Base-by-base conservation (phyloP, 2,888 invertebrate species). In the Dryobota labecula region DNA sequence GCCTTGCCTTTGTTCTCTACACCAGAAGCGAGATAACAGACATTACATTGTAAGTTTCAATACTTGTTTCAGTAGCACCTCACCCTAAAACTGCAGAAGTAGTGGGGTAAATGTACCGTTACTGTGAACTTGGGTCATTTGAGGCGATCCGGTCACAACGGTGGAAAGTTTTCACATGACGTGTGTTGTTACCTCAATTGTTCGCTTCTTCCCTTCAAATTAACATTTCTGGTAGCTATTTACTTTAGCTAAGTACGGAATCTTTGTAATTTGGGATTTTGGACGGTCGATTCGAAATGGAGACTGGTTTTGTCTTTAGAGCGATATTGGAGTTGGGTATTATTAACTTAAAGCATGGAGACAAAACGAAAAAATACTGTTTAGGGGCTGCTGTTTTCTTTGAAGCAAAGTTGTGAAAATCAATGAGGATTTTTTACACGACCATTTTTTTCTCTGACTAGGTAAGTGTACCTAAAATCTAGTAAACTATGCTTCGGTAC, bases 51-150 rank as follows among this genome's bases (percentile, higher is more conserved):
- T 54, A 47, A 66, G 58, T 63, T 67, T 27, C 38, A 63, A 66
- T 54, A 60, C 56, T 65, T 67, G 43, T 43, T 45, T 51, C 70
- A 81, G 72, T 63, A 58, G 41, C 15, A 70, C 76, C 74, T 38
- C 7, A 80, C 82, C 84, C 61, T 45, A 63, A 79, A 68, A 80
- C 75, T 82, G 85, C 77, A 80, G 68, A 80, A 83, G 72, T 86
- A 83, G 73, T 77, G 41, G 63, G 74, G 67, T 80, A 83, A 83
- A 83, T 77, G 81, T 83, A 78, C 73, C 74, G 65, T 83, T 83
- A 56, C 73, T 68, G 73, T 70, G 82, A 90, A 90, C 88, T 90
- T 90, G 80, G 80, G 86, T 89, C 88, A 78, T 90, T 90, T 89
- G 87, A 76, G 89, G 88, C 73, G 77, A 89, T 87, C 86, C 85